These are phyloP conservation scores for Chalcosyrphus nemorum DNA, from an alignment of 2,888 invertebrate genomes.

Conservation along the genomic window DNA sequence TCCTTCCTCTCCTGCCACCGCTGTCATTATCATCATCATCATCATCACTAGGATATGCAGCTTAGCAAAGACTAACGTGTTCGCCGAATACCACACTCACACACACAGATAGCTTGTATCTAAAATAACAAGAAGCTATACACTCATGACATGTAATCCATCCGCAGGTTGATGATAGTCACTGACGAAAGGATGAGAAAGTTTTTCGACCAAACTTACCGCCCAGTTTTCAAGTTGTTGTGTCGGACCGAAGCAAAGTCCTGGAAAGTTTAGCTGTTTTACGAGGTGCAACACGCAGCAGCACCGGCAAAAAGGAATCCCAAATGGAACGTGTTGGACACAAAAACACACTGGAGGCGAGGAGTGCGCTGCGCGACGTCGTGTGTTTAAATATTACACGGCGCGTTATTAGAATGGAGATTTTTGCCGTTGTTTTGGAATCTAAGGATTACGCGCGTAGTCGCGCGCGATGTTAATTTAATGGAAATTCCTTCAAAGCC, in stretches of 20 bases:
- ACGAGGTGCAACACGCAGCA: conserved; percentile 36
- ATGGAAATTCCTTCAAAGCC: conserved; percentile 70
- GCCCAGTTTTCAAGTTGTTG: conserved; percentile 57
- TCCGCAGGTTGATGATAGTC: conserved; percentile 68
- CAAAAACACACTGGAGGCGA: background rate
- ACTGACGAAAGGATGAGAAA: conserved; percentile 27
- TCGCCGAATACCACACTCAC: conserved; percentile 8
- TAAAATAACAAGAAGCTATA: conserved; percentile 60
- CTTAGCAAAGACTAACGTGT: conserved; percentile 17
- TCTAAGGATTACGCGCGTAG: conserved; percentile 68
- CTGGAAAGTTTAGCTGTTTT: conserved; percentile 49
- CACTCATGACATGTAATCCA: conserved; percentile 71
- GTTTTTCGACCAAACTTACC: conserved; percentile 16
- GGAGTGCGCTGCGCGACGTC: conserved; percentile 8
- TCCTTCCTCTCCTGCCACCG: conserved; percentile 35
- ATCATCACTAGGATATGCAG: conserved; percentile 35
- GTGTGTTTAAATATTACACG: conserved; percentile 62
- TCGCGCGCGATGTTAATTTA: conserved; percentile 62
- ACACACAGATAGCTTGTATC: conserved; percentile 23
- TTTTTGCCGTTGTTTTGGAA: conserved; percentile 52
- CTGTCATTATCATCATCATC: conserved; percentile 41
- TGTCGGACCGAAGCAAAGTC: conserved; percentile 32
- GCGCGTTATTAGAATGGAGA: conserved; percentile 54
- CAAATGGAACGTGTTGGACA: conserved; percentile 59
- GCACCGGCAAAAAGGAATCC: conserved; percentile 64